These are phyloP conservation scores for Melieria omissa DNA, from an alignment of 2,888 invertebrate species.

Conservation along the genomic window DNA sequence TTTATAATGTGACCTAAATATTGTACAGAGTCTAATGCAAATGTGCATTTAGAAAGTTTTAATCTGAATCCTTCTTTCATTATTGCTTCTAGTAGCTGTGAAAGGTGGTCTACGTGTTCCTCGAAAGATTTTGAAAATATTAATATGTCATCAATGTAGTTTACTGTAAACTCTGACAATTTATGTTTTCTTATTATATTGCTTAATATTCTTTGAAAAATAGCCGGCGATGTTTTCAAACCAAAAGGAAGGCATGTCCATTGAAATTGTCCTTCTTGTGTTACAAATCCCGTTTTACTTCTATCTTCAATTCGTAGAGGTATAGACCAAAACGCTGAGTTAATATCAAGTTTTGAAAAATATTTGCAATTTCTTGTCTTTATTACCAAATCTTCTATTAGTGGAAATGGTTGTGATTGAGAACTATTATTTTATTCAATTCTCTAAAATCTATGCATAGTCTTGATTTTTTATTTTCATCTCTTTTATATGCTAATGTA, in stretches of 20 bases:
- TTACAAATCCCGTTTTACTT: conserved; percentile 42
- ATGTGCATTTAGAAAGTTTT: too few species aligned
- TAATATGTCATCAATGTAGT: conserved; percentile 41
- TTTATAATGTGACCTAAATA: too few species aligned
- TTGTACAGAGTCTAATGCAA: too few species aligned
- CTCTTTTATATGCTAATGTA: too few species aligned
- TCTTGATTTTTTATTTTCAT: too few species aligned
- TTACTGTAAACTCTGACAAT: conserved; percentile 33
- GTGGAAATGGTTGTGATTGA: too few species aligned
- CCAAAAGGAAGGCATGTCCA: conserved; percentile 46
- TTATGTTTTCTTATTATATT: conserved; percentile 41
- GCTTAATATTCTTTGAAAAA: conserved; percentile 44
- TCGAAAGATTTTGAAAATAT: conserved; percentile 35
- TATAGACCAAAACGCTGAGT: conserved; percentile 44
- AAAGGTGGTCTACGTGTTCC: conserved; percentile 25
- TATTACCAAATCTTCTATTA: too few species aligned
- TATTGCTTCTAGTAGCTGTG: conserved; percentile 37
- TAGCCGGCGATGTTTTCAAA: conserved; percentile 42
- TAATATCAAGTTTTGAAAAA: too few species aligned
- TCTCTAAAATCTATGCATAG: too few species aligned
- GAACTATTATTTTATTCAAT: too few species aligned
- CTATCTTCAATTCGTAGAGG: conserved; percentile 41
- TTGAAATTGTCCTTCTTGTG: conserved; percentile 36
- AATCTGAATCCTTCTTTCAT: too few species aligned
- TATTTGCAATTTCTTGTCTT: too few species aligned